Percentiles rank a stretch among this genome's conserved stretches.
Conservation (phyloP, 2,797 vertebrate species). For the Parambassis ranga region DNA sequence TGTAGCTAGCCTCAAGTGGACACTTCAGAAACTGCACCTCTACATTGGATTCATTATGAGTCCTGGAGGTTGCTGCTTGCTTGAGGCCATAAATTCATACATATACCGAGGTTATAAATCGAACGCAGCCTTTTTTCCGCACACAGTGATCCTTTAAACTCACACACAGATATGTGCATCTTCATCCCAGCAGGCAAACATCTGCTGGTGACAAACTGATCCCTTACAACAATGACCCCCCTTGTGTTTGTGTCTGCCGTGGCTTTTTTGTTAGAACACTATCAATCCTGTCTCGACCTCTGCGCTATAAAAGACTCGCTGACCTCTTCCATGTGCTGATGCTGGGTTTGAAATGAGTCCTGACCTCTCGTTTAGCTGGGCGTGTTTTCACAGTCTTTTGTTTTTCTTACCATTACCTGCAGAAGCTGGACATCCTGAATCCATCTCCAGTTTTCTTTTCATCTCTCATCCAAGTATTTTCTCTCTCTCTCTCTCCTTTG, state of each 20-base stretch:
- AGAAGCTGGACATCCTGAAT: not conserved
- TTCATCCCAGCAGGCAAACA: conserved; percentile 16
- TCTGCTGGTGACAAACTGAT: conserved; percentile 40
- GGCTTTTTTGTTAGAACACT: conserved; percentile 12
- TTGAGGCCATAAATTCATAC: no score
- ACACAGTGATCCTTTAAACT: not conserved
- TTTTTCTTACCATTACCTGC: conserved; percentile 9
- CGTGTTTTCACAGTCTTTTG: not conserved
- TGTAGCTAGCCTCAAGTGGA: no score
- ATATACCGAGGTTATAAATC: no score
- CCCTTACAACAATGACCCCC: no score
- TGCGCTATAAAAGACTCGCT: not conserved
- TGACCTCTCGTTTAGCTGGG: not conserved
- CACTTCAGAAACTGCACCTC: no score
- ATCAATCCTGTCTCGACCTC: conserved; percentile 1
- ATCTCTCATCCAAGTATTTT: not conserved
- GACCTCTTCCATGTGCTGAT: not conserved
- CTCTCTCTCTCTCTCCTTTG: no score
- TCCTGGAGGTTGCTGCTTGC: no score
- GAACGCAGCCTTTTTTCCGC: no score
- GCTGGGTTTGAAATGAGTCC: no score
- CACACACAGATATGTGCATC: not conserved
- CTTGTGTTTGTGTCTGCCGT: no score
- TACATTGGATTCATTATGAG: no score
- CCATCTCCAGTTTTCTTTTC: not conserved